Percentiles rank a stretch among this genome's conserved stretches.
Evolutionary conservation across 37 sponge, comb jelly and placozoan genomes (phyloP).

Genomic region (Petrosia ficiformis): DNA sequence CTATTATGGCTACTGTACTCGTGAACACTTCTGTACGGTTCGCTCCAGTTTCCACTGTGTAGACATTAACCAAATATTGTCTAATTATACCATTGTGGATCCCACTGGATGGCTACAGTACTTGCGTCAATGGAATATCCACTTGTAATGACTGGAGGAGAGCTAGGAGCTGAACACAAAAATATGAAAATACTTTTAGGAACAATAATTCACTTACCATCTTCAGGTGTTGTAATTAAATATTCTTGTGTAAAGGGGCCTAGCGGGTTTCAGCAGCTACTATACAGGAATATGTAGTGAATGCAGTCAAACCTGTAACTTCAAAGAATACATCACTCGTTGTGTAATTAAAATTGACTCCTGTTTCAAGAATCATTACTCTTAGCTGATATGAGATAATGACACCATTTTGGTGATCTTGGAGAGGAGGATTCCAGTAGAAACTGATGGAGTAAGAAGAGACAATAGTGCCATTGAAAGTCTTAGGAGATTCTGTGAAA

Average conservation of each 20-base stretch:
- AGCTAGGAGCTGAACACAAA: background rate
- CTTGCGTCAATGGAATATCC: background rate
- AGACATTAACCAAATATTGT: background rate
- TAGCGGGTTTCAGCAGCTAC: conserved; percentile 27
- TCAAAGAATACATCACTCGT: conserved; percentile 1
- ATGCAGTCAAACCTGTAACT: background rate
- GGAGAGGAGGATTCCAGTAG: background rate
- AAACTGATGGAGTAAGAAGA: conserved; percentile 1
- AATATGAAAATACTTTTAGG: background rate
- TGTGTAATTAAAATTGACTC: conserved; percentile 3
- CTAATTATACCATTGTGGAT: conserved; percentile 20
- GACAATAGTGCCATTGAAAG: background rate
- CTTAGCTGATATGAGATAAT: background rate
- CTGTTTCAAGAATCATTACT: background rate
- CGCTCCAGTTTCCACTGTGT: background rate
- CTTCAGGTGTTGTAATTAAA: conserved; percentile 31
- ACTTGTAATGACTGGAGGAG: conserved; percentile 1
- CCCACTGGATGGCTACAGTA: conserved; percentile 17
- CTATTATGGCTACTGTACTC: background rate
- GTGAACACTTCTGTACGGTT: background rate
- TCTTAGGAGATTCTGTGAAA: conserved; percentile 16
- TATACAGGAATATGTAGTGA: conserved; percentile 21
- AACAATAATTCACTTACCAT: conserved; percentile 19
- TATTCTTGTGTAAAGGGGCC: conserved; percentile 29
- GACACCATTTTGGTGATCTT: conserved; percentile 7